Evolutionary conservation across 2,888 invertebrate species (phyloP).

Genomic region (Axea sp.): DNA sequence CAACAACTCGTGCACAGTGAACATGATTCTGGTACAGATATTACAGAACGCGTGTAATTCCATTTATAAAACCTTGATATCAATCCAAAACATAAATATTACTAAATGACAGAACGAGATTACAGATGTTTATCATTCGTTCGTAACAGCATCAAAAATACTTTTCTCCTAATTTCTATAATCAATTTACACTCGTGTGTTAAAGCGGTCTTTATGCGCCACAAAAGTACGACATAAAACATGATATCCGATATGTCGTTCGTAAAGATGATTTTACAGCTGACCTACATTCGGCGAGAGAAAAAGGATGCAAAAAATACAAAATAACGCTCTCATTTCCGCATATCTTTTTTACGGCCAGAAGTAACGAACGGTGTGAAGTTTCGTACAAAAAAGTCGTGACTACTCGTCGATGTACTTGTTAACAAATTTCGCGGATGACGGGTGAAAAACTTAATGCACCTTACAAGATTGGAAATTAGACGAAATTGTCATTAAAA

Average conservation of each 20-base stretch:
- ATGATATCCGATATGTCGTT: slow-evolving; percentile 18
- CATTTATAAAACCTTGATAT: slow-evolving; percentile 40
- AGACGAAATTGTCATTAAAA: slow-evolving; percentile 25
- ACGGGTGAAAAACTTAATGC: too few species aligned
- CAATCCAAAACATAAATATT: slow-evolving; percentile 48
- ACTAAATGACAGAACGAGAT: slow-evolving; percentile 22
- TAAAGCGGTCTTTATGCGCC: too few species aligned
- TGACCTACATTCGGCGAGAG: slow-evolving; percentile 48
- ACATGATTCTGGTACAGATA: neutral
- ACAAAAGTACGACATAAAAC: slow-evolving; percentile 16
- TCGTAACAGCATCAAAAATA: slow-evolving; percentile 1
- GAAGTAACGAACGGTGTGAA: slow-evolving; percentile 3
- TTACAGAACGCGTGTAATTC: slow-evolving; percentile 6
- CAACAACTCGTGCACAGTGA: neutral
- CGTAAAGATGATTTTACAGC: slow-evolving; percentile 48
- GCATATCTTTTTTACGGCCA: slow-evolving; percentile 14
- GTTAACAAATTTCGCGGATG: too few species aligned
- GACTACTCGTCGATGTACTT: too few species aligned
- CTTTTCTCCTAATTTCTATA: neutral
- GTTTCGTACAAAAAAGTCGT: too few species aligned
- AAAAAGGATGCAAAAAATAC: slow-evolving; percentile 5
- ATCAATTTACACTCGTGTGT: neutral
- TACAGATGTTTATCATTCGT: slow-evolving; percentile 25
- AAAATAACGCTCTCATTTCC: slow-evolving; percentile 26
- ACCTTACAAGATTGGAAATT: slow-evolving; percentile 1